Conservation (phyloP, 2,113 vertebrate genomes). For the Pachypanchax playfairii region DNA sequence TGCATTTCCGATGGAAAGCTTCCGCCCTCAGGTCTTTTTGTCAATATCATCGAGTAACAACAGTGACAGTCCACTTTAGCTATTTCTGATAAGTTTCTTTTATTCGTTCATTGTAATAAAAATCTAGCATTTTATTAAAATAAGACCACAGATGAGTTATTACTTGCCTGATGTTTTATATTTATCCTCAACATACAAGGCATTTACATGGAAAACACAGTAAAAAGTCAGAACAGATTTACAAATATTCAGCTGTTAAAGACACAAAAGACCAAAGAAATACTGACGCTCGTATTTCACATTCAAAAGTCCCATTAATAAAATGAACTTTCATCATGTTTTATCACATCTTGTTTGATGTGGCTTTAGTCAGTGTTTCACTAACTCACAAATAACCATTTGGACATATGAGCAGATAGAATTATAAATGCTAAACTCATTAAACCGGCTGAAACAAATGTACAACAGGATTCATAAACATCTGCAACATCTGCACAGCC, state of each 20-base stretch:
- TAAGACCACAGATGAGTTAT: not conserved
- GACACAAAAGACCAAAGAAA: slow-evolving; percentile 17
- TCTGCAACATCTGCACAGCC: not conserved
- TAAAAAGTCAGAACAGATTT: slow-evolving; percentile 26
- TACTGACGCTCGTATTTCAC: not conserved
- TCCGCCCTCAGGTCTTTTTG: too few species aligned
- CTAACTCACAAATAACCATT: not conserved
- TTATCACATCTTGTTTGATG: too few species aligned
- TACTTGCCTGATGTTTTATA: not conserved
- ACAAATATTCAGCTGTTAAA: slow-evolving; percentile 17
- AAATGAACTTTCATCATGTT: too few species aligned
- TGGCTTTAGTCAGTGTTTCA: slow-evolving; percentile 4
- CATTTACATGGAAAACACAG: slow-evolving; percentile 16
- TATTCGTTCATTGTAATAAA: too few species aligned
- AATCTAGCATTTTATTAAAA: slow-evolving; percentile 19
- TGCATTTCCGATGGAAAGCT: too few species aligned
- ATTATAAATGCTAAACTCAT: slow-evolving; percentile 10
- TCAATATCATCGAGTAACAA: too few species aligned
- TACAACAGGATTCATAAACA: slow-evolving; percentile 17
- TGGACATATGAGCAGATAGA: not conserved
- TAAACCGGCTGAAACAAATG: slow-evolving; percentile 1
- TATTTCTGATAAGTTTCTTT: too few species aligned
- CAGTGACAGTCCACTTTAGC: too few species aligned
- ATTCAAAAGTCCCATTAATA: not conserved
- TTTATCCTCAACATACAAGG: slow-evolving; percentile 38